These are phyloP conservation scores for Dynastes tityus DNA, from an alignment of 2,888 invertebrate species.

Conservation along the genomic window DNA sequence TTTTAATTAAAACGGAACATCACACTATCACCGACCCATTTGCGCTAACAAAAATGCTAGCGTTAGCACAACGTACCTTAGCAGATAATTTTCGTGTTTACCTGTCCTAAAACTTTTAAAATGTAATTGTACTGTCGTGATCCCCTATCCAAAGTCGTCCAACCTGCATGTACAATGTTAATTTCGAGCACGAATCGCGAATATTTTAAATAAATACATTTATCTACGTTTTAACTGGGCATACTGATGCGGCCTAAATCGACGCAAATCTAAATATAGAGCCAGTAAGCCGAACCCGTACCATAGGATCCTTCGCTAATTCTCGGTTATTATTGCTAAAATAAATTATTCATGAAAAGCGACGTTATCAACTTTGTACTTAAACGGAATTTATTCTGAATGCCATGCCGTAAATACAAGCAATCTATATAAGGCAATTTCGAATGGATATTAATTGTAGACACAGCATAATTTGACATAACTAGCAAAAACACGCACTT, in stretches of 20 bases:
- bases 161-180: conserved; percentile 20
- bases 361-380: conserved; percentile 17
- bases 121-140: not conserved
- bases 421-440: conserved; percentile 1
- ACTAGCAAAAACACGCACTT: not conserved
- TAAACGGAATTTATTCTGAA: conserved; percentile 6
- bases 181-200: not conserved
- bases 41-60: too few species aligned
- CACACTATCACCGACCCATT: too few species aligned
- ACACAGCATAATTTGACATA: not conserved
- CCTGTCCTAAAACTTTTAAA: not conserved
- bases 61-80: too few species aligned
- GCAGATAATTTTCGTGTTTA: too few species aligned
- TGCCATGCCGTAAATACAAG: not conserved
- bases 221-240: conserved; percentile 8
- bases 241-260: conserved; percentile 6
- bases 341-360: conserved; percentile 39
- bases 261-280: conserved; percentile 13
- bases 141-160: not conserved
- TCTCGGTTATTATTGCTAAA: conserved; percentile 31
- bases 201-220: conserved; percentile 1
- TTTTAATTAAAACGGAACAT: too few species aligned
- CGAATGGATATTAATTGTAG: conserved; percentile 21
- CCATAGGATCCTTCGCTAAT: conserved; percentile 26
- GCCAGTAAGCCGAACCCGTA: not conserved